Percentiles rank a stretch among this genome's conserved stretches.
phyloP scores from a whole-genome alignment of 2,888 invertebrate species.

The Alloscopus bannaensis region DNA sequence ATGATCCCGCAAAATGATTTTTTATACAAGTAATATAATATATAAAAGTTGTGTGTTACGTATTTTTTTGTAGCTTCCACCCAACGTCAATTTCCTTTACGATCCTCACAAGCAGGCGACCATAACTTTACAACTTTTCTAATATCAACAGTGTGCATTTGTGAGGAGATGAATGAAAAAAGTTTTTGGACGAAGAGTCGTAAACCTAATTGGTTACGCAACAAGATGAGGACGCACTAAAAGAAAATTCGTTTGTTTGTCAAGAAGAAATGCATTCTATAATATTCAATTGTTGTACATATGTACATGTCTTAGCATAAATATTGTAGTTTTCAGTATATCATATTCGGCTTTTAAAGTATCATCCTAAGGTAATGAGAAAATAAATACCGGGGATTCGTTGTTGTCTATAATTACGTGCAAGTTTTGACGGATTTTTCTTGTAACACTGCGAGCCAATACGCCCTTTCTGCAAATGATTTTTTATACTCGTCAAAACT shows the following conservation, averaged over 20 bases:
- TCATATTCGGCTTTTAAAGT: background rate
- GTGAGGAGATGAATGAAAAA: background rate
- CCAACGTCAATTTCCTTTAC: background rate
- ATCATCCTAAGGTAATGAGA: too few species aligned
- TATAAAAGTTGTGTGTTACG: background rate
- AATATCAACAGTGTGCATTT: too few species aligned
- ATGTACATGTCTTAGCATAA: too few species aligned
- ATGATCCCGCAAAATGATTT: background rate
- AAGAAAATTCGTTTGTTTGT: background rate
- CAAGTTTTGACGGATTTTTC: too few species aligned
- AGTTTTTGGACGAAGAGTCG: conserved; percentile 20
- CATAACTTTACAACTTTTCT: conserved; percentile 19
- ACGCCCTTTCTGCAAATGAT: too few species aligned
- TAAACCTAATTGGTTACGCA: conserved; percentile 49
- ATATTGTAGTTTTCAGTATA: too few species aligned
- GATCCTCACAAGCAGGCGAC: background rate
- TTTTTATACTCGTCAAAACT: too few species aligned
- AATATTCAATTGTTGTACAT: too few species aligned
- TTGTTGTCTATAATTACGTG: too few species aligned
- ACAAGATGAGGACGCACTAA: conserved; percentile 23
- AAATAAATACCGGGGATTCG: too few species aligned
- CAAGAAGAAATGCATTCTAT: too few species aligned
- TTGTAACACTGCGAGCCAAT: too few species aligned
- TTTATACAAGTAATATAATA: background rate
- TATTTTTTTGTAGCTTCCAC: background rate